Percentiles rank a stretch among this genome's conserved stretches.
Conservation (phyloP, 2,113 vertebrate genomes). For the Sapajus apella region DNA sequence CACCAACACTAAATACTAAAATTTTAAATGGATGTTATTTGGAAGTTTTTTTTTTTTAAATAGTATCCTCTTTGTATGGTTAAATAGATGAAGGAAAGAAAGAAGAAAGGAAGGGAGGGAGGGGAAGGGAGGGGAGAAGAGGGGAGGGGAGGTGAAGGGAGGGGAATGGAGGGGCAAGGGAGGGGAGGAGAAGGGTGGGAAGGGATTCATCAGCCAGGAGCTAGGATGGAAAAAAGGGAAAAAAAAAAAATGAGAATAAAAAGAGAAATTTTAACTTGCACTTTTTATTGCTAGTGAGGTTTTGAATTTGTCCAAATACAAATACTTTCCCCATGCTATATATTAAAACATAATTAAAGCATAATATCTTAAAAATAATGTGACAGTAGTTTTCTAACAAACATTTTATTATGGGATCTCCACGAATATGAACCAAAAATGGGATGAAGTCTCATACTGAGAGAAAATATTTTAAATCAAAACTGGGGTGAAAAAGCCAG, state of each 20-base stretch:
- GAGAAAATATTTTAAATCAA: neutral
- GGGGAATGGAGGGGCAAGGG: too few relatives aligned
- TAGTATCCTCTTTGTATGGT: neutral
- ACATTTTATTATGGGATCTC: neutral
- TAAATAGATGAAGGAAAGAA: too few relatives aligned
- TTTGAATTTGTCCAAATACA: neutral
- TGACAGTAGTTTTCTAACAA: neutral
- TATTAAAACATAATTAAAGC: constrained; percentile 36
- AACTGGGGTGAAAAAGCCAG: neutral
- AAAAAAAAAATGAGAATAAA: too few relatives aligned
- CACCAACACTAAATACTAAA: neutral
- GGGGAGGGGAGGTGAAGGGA: too few relatives aligned
- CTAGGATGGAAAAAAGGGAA: too few relatives aligned
- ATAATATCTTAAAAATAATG: neutral
- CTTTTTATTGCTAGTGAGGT: neutral
- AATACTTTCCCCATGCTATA: neutral
- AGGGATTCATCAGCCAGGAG: too few relatives aligned
- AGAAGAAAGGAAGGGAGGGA: too few relatives aligned
- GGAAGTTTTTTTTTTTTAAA: neutral
- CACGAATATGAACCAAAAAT: constrained; percentile 16
- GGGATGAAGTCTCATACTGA: neutral
- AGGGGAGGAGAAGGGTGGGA: too few relatives aligned
- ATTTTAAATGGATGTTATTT: neutral
- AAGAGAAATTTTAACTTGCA: neutral
- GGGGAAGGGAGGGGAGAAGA: too few relatives aligned